phyloP scores from a whole-genome alignment of 2,113 vertebrate species.

The Gorilla gorilla region DNA sequence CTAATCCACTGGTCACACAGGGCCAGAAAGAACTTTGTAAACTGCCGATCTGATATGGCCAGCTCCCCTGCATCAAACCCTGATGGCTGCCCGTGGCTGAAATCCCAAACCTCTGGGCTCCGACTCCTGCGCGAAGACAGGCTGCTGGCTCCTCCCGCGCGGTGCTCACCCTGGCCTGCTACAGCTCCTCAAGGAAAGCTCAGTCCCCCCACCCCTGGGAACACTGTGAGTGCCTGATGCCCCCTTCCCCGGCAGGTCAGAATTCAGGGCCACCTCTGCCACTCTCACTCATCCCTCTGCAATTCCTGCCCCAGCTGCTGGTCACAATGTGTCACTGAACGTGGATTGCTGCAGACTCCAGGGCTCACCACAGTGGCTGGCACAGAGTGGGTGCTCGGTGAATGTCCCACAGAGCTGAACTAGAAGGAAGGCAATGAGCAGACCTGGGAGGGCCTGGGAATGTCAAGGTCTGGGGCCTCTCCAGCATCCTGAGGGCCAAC shows the following conservation, averaged over 20 bases:
- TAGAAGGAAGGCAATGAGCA: background rate
- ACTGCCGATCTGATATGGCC: background rate
- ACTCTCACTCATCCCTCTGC: background rate
- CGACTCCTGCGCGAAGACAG: background rate
- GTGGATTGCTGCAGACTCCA: background rate
- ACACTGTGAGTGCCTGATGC: background rate
- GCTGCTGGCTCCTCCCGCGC: too few species aligned
- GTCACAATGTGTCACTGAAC: background rate
- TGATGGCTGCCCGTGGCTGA: background rate
- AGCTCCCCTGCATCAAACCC: background rate
- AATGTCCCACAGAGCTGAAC: background rate
- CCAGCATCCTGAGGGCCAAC: background rate
- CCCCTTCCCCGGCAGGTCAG: background rate
- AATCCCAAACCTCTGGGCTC: background rate
- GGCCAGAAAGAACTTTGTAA: background rate
- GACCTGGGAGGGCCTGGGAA: background rate
- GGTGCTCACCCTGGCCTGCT: fast-evolving
- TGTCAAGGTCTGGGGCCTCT: background rate
- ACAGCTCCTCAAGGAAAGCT: background rate
- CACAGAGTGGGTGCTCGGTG: background rate
- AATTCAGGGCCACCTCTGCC: background rate
- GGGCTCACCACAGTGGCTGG: background rate
- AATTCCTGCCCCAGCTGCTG: background rate
- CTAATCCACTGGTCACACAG: background rate
- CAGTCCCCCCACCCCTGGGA: background rate